Conservation (phyloP, 1,140 invertebrate genomes). For the Spodoptera frugiperda region DNA sequence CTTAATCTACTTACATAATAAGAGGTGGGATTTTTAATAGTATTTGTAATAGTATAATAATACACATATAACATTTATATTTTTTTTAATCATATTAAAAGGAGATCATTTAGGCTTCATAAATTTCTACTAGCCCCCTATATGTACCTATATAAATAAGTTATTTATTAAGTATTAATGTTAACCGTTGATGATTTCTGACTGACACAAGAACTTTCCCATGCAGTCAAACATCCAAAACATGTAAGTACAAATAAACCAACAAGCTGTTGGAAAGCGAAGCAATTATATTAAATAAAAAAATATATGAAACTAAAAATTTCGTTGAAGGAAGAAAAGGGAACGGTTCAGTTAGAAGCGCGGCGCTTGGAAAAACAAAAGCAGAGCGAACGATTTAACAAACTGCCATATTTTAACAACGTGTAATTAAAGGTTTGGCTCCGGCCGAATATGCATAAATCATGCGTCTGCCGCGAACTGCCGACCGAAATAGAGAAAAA, state of each 20-base stretch:
- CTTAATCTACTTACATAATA: too few relatives aligned
- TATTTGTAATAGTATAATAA: too few relatives aligned
- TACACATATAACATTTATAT: too few relatives aligned
- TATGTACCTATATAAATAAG: too few relatives aligned
- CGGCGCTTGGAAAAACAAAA: conserved; percentile 83
- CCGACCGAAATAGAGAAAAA: conserved; percentile 85
- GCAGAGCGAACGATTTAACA: conserved; percentile 82
- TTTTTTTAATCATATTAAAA: too few relatives aligned
- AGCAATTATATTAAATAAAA: conserved; percentile 56
- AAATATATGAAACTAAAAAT: conserved; percentile 56
- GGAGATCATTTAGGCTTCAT: too few relatives aligned
- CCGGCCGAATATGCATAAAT: conserved; percentile 85
- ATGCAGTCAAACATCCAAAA: background rate
- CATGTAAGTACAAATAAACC: conserved; percentile 27
- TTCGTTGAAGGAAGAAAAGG: conserved; percentile 65
- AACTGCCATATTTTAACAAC: conserved; percentile 87
- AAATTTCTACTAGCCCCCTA: too few relatives aligned
- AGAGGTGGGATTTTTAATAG: too few relatives aligned
- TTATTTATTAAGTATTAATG: too few relatives aligned
- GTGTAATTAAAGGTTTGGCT: conserved; percentile 86
- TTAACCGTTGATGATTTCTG: background rate
- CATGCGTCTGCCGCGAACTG: conserved; percentile 83
- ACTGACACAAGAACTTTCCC: conserved; percentile 4
- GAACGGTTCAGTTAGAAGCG: conserved; percentile 71
- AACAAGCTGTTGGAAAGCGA: conserved; percentile 34